phyloP scores from a whole-genome alignment of 2,797 vertebrate species.

The Holocentrus rufus region DNA sequence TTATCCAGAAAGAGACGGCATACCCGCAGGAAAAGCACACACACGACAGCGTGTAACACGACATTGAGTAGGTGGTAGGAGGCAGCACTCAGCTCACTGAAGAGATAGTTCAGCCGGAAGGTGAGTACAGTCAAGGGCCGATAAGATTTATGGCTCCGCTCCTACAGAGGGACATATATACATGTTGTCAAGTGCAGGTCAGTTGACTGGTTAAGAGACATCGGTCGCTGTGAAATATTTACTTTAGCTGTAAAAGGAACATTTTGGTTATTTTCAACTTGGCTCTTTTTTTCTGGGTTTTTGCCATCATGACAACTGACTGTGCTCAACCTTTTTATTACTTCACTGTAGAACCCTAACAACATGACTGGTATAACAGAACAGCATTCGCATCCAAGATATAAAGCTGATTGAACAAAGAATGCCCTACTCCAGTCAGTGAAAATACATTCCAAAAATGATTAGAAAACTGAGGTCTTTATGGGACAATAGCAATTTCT shows the following conservation, averaged over 20 bases:
- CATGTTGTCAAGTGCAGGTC: constrained; percentile 4
- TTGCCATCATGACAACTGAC: too few relatives aligned
- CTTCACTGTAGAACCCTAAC: too few relatives aligned
- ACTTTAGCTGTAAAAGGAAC: background rate
- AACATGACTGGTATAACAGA: too few relatives aligned
- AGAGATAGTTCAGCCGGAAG: constrained; percentile 95
- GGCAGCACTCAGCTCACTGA: constrained; percentile 91
- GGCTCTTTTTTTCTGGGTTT: too few relatives aligned
- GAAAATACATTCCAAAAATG: too few relatives aligned
- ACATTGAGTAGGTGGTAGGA: constrained; percentile 96
- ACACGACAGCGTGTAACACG: constrained; percentile 89
- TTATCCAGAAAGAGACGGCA: constrained; percentile 91
- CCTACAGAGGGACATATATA: constrained; percentile 77
- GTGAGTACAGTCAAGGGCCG: constrained; percentile 96
- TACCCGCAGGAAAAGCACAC: constrained; percentile 92
- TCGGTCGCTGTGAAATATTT: background rate
- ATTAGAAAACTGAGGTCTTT: too few relatives aligned
- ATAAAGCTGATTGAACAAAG: too few relatives aligned
- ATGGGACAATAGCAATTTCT: too few relatives aligned
- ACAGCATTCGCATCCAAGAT: too few relatives aligned
- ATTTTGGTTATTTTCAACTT: too few relatives aligned
- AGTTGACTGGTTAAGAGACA: background rate
- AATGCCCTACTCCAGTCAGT: too few relatives aligned
- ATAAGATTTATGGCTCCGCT: constrained; percentile 98
- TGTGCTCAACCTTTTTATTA: too few relatives aligned